phyloP scores from a whole-genome alignment of 2,888 invertebrate species.

The Anarsia innoxiella region DNA sequence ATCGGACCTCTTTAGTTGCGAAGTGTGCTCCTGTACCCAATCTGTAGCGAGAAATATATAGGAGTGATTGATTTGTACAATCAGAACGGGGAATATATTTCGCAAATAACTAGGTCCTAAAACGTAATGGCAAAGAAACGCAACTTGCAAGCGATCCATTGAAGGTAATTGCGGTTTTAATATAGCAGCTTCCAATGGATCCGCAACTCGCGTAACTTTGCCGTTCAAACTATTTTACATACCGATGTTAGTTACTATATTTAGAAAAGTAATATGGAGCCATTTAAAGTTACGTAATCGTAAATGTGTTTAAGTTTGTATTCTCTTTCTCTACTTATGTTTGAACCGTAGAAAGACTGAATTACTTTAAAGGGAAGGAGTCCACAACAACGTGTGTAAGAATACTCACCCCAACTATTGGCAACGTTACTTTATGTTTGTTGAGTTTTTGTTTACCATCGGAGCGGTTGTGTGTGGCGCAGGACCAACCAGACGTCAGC shows the following conservation, averaged over 20 bases:
- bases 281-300: conserved; percentile 59
- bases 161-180: too few species aligned
- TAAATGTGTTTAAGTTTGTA: conserved; percentile 37
- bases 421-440: conserved; percentile 49
- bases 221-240: conserved; percentile 66
- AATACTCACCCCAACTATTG: conserved; percentile 63
- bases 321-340: conserved; percentile 50
- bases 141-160: conserved; percentile 24
- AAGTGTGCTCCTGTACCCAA: conserved; percentile 31
- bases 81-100: conserved; percentile 31
- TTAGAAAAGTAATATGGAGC: conserved; percentile 54
- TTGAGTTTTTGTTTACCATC: conserved; percentile 42
- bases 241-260: conserved; percentile 69
- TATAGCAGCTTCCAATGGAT: conserved; percentile 27
- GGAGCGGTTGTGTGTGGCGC: conserved; percentile 59
- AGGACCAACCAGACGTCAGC: conserved; percentile 54
- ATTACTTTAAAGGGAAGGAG: conserved; percentile 38
- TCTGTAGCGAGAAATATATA: too few species aligned
- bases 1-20: conserved; percentile 43
- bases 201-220: conserved; percentile 43
- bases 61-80: background rate
- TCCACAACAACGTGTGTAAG: conserved; percentile 56
- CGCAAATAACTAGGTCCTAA: conserved; percentile 37
- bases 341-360: conserved; percentile 70
- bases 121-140: conserved; percentile 38